Evolutionary conservation across 2,113 vertebrate species (phyloP).

Genomic region (Sorex araneus): DNA sequence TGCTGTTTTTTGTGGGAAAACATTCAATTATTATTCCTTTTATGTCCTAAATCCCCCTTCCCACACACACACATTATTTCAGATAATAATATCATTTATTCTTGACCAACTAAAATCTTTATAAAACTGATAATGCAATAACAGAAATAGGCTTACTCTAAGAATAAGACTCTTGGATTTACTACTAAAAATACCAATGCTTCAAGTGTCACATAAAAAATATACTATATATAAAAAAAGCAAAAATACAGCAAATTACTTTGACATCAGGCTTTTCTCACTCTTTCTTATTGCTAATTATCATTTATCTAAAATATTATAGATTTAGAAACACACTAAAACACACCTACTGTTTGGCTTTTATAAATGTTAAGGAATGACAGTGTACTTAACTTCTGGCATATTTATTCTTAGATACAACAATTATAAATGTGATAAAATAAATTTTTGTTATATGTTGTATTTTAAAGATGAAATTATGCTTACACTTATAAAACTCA

Average conservation of each 20-base stretch:
- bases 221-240: background rate
- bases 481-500: slow-evolving; percentile 36
- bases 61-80: background rate
- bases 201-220: slow-evolving; percentile 25
- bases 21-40: background rate
- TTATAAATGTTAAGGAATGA: slow-evolving; percentile 12
- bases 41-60: background rate
- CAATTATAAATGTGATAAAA: background rate
- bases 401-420: slow-evolving; percentile 36
- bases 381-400: background rate
- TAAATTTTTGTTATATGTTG: background rate
- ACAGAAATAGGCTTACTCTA: slow-evolving; percentile 45
- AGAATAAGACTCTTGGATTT: background rate
- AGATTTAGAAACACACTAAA: background rate
- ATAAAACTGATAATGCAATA: slow-evolving; percentile 14
- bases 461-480: slow-evolving; percentile 37
- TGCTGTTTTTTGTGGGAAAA: background rate
- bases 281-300: background rate
- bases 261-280: background rate
- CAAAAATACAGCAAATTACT: background rate
- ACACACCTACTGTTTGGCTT: background rate
- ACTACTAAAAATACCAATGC: slow-evolving; percentile 3
- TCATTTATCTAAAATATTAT: background rate
- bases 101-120: background rate
- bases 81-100: background rate